A percentile compares a stretch with the other conserved stretches of the same genome.
Evolutionary conservation across 2,797 vertebrate genomes (phyloP).

Genomic region (Parambassis ranga): DNA sequence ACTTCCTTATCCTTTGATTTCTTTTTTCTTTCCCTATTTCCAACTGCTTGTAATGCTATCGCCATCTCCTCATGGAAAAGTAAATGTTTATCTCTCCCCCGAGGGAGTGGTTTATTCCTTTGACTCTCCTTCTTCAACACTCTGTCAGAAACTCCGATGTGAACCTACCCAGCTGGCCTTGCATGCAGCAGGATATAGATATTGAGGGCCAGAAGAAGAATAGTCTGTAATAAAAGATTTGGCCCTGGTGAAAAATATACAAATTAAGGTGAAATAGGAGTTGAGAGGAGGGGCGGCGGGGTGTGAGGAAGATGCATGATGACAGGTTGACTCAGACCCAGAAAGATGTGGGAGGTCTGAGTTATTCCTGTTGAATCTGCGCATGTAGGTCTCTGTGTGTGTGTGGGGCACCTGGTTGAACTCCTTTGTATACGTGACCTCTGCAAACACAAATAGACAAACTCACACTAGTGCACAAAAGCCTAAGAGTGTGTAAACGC

Average conservation of each 20-base stretch:
- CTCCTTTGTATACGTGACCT: slow-evolving; percentile 69
- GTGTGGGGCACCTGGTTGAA: slow-evolving; percentile 73
- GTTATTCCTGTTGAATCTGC: slow-evolving; percentile 52
- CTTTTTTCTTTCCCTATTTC: neutral
- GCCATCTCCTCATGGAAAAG: slow-evolving; percentile 60
- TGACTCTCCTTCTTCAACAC: slow-evolving; percentile 35
- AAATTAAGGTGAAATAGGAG: slow-evolving; percentile 54
- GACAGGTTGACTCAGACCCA: slow-evolving; percentile 36
- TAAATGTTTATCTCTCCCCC: slow-evolving; percentile 74
- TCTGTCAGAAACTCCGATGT: slow-evolving; percentile 59
- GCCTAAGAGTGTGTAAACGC: slow-evolving; percentile 13
- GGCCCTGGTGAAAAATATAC: slow-evolving; percentile 43
- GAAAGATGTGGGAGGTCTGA: slow-evolving; percentile 66
- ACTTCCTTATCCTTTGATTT: slow-evolving; percentile 9
- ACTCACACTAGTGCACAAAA: slow-evolving; percentile 58
- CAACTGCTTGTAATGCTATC: slow-evolving; percentile 30
- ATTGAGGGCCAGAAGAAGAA: slow-evolving; percentile 28
- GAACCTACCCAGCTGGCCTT: slow-evolving; percentile 63
- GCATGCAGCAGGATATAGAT: neutral
- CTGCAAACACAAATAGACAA: slow-evolving; percentile 70
- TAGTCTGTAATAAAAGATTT: slow-evolving; percentile 37
- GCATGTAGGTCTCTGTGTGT: slow-evolving; percentile 62
- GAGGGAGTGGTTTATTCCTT: slow-evolving; percentile 53
- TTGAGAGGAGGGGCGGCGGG: neutral
- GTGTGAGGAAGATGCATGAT: slow-evolving; percentile 50